Evolutionary conservation across 2,797 vertebrate species (phyloP), one percentile per base, ranked within the genome.

Genomic region (Eutrigla gurnardus): DNA sequence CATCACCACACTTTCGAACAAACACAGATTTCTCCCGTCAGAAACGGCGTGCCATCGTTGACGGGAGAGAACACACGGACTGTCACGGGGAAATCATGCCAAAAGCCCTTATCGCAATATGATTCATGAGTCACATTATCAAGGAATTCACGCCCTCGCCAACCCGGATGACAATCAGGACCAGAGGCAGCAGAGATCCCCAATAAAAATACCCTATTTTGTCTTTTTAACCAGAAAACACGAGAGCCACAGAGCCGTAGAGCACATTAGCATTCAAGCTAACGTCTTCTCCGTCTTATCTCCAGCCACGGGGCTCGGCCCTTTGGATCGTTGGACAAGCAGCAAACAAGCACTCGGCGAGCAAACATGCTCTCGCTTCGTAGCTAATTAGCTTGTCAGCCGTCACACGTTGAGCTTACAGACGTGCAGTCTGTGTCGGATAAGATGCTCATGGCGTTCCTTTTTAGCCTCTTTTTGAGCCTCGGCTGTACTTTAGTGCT

Each of bases 1-100:
- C 64, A 36, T 40, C 73, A 75, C 52, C 87, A 86, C 80, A 80
- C 81, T 85, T 50, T 79, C 70, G 69, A 70, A 78, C 60, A 82
- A 81, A 81, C 65, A 66, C 82, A 74, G 54, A 84, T 79, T 70
- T 79, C 62, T 45, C 40, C 66, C 63, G 76, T 59, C 73, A 74
- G 65, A 84, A 78, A 40, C 54, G 70, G 80, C 55, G 55, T 78
- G 58, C 62, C 58, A 63, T 46, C 1, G 0, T 45, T 53, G 70
- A 72, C 0, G 10, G 50, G 39, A 60, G 49, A 65, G 62, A 59
- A 59, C n/a, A 59, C 25, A 70, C 18, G 13, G 43, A 25, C 73
- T 5, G 58, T 65, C n/a, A 62, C 5, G 47, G 40, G 45, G 58
- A 71, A 67, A 52, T 54, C 67, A 52, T 50, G 18, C 15, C 8